A percentile compares a stretch with the other conserved stretches of the same genome.
Conservation (phyloP, 2,797 vertebrate species). For the Aldrovandia affinis region DNA sequence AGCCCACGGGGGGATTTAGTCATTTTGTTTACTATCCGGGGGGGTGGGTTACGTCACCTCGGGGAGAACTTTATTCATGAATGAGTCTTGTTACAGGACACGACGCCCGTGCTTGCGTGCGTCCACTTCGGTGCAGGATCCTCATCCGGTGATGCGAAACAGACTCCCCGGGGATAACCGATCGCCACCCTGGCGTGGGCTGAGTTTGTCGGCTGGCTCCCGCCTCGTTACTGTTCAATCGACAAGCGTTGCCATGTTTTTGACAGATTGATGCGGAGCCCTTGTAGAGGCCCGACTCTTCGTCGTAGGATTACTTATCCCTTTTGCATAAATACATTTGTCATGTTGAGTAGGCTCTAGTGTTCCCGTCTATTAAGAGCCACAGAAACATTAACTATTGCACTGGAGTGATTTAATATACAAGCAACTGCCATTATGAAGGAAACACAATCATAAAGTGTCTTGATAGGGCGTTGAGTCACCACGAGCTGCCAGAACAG, state of each 20-base stretch:
- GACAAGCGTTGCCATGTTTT: neutral
- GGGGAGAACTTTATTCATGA: neutral
- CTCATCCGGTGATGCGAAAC: neutral
- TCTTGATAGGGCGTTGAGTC: no score
- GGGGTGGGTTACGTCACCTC: neutral
- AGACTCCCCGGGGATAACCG: neutral
- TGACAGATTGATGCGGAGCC: neutral
- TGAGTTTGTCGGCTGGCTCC: no score
- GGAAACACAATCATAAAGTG: no score
- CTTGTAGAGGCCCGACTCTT: no score
- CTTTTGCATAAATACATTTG: constrained; percentile 1
- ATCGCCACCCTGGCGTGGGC: neutral
- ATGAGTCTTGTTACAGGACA: neutral
- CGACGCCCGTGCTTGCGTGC: neutral
- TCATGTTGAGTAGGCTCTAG: neutral
- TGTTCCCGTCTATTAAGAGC: neutral
- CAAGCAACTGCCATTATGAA: no score
- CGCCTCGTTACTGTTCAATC: neutral
- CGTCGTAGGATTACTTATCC: neutral
- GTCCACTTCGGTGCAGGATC: neutral
- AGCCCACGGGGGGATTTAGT: no score
- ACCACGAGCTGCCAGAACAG: no score
- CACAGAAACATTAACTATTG: neutral
- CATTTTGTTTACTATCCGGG: neutral
- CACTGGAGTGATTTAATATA: neutral